These are phyloP conservation scores for Cyprinus carpio DNA, from an alignment of 2,113 vertebrate species.

Conservation along the genomic window DNA sequence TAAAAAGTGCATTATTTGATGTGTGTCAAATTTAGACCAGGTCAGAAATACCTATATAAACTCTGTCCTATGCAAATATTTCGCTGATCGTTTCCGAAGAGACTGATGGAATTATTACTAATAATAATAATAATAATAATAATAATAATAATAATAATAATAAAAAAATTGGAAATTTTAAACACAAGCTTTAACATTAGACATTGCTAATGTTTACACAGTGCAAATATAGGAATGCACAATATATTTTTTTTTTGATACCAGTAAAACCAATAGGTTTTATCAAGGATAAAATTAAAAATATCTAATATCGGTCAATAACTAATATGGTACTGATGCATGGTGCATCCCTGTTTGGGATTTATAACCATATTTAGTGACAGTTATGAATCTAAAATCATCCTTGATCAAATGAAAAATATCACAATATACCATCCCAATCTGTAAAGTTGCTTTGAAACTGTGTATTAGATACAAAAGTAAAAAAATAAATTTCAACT, in stretches of 20 bases:
- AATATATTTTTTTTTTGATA: neutral
- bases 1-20: constrained; percentile 29
- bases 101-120: neutral
- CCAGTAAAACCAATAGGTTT: neutral
- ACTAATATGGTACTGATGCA: neutral
- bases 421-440: neutral
- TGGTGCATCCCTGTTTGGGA: neutral
- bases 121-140: neutral
- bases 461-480: neutral
- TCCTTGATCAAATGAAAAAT: neutral
- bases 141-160: neutral
- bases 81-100: neutral
- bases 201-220: neutral
- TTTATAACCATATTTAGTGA: neutral
- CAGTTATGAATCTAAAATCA: neutral
- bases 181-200: neutral
- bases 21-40: constrained; percentile 24
- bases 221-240: neutral
- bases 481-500: neutral
- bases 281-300: neutral
- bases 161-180: neutral
- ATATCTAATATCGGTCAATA: neutral
- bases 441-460: neutral
- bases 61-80: neutral
- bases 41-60: neutral